Conservation (phyloP, 1,140 invertebrate genomes). For the Papilio helenus region DNA sequence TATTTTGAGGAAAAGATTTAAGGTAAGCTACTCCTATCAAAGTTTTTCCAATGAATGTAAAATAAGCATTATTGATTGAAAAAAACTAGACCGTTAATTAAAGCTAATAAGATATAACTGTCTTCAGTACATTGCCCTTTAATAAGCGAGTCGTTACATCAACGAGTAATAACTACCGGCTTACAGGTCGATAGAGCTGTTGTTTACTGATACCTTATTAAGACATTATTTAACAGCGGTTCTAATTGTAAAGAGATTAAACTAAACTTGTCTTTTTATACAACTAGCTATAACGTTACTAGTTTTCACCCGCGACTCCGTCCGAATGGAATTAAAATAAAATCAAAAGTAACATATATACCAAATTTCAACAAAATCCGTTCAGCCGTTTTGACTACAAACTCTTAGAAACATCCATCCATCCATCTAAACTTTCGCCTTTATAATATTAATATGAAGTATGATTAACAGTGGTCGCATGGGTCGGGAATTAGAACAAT, state of each 20-base stretch:
- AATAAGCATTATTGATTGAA: not conserved
- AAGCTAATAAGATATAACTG: not conserved
- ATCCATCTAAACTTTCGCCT: too few relatives aligned
- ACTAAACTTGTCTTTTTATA: not conserved
- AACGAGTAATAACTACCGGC: not conserved
- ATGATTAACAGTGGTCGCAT: not conserved
- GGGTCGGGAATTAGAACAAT: not conserved
- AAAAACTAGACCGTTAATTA: not conserved
- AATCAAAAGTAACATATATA: too few relatives aligned
- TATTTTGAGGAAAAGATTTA: too few relatives aligned
- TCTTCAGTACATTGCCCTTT: slow-evolving; percentile 1
- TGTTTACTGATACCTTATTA: slow-evolving; percentile 4
- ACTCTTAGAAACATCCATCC: too few relatives aligned
- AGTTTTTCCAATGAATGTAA: not conserved
- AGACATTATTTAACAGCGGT: not conserved
- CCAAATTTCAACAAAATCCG: too few relatives aligned
- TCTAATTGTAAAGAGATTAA: slow-evolving; percentile 2
- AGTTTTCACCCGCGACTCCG: too few relatives aligned
- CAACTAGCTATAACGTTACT: not conserved
- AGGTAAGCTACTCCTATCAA: not conserved
- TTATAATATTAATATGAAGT: too few relatives aligned
- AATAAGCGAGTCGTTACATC: not conserved
- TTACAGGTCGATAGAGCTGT: slow-evolving; percentile 1
- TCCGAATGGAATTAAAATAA: too few relatives aligned
- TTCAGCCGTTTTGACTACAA: too few relatives aligned